These are phyloP conservation scores for Sialis fuliginosa DNA, from an alignment of 2,888 invertebrate species.

Conservation along the genomic window DNA sequence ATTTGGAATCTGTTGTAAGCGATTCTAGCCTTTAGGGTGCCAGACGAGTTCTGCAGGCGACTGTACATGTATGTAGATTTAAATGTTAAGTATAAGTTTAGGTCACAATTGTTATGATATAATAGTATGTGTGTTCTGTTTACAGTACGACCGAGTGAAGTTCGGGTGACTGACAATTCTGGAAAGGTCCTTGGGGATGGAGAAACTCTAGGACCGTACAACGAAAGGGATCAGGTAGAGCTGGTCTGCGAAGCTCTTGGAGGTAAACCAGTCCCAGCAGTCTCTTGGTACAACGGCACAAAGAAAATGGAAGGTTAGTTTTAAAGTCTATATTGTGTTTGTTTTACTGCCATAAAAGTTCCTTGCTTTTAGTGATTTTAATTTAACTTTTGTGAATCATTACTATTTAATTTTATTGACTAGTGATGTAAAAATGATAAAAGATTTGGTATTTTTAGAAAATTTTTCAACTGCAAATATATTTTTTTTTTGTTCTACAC, in stretches of 20 bases:
- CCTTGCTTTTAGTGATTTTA: no score
- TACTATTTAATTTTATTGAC: no score
- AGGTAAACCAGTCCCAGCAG: slow-evolving; percentile 70
- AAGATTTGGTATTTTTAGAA: no score
- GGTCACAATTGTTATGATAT: slow-evolving; percentile 1
- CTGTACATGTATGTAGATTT: no score
- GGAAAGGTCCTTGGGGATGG: slow-evolving; percentile 43
- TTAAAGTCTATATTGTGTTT: background rate
- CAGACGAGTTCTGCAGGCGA: no score
- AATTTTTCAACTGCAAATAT: no score
- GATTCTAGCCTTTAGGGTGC: no score
- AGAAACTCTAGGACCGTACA: slow-evolving; percentile 46
- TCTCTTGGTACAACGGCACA: slow-evolving; percentile 71
- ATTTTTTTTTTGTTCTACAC: no score
- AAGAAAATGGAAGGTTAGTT: slow-evolving; percentile 38
- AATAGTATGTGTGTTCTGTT: slow-evolving; percentile 20
- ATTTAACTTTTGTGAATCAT: no score
- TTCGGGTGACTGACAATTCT: slow-evolving; percentile 48
- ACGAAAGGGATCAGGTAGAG: slow-evolving; percentile 48
- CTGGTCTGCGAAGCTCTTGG: slow-evolving; percentile 58
- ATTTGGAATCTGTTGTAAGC: no score
- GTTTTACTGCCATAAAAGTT: no score
- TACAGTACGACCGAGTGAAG: slow-evolving; percentile 65
- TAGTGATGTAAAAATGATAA: no score
- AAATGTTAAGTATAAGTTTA: background rate